A percentile compares a stretch with the other conserved stretches of the same genome.
Conservation (phyloP, 2,888 invertebrate species). For the Mesorhabditis sp. region DNA sequence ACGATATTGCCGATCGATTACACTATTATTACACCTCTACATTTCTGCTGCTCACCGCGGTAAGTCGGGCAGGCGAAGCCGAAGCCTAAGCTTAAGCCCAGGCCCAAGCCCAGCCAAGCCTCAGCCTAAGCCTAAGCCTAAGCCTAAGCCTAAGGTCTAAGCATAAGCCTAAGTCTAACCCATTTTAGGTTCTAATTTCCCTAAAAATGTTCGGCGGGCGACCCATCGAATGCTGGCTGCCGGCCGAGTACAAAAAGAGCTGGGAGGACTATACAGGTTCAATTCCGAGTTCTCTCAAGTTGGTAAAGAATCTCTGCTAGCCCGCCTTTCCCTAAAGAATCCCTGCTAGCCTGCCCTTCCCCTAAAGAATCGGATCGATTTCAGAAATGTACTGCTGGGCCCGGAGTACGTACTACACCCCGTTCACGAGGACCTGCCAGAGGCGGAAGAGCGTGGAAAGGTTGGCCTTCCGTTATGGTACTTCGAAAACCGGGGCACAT, state of each 20-base stretch:
- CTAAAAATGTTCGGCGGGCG: conserved; percentile 57
- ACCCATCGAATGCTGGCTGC: conserved; percentile 56
- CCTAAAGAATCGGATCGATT: conserved; percentile 2
- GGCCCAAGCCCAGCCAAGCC: neutral
- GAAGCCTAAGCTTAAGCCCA: neutral
- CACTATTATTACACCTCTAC: conserved; percentile 63
- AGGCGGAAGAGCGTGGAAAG: conserved; percentile 29
- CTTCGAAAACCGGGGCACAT: no score
- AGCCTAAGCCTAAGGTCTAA: neutral
- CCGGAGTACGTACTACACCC: conserved; percentile 56
- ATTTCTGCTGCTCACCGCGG: conserved; percentile 61
- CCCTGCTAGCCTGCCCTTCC: no score
- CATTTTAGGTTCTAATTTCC: conserved; percentile 48
- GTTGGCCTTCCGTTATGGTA: conserved; percentile 6
- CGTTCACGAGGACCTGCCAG: conserved; percentile 54
- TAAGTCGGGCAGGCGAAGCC: conserved; percentile 17
- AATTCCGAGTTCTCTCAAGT: neutral
- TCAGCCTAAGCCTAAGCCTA: neutral
- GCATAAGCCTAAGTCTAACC: neutral
- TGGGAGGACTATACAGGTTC: conserved; percentile 57
- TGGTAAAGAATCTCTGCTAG: no score
- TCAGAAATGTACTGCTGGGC: conserved; percentile 57
- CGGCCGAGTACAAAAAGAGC: conserved; percentile 53
- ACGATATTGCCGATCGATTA: conserved; percentile 60
- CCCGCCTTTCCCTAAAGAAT: no score